Evolutionary conservation across 1,140 invertebrate genomes (phyloP), one percentile per base, ranked within the genome.

Genomic region (Drosophila sproati): DNA sequence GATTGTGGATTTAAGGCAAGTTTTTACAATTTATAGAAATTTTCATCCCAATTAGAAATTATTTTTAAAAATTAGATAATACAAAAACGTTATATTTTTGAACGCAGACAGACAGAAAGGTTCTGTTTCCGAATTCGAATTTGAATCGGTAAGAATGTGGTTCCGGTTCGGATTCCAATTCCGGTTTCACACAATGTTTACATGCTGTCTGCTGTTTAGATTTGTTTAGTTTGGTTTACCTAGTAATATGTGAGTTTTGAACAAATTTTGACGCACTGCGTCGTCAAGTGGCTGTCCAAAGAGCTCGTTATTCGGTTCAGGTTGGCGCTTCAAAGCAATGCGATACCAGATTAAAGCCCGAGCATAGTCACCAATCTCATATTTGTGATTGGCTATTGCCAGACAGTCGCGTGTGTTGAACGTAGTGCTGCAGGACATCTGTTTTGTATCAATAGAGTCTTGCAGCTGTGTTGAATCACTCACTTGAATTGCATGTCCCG

Each of bases 401-500:
- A 78, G 3, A 28, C 61, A 78, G 34, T 82, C 80, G 0, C 80
- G 41, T 4, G 48, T n/a, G 1, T 56, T 67, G 3, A 82, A 35
- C 12, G 34, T 20, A 43, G 66, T 28, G 5, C 79, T 80, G 28
- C 1, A 37, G 8, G 2, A 28, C 10, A 28, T 6, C 50, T 31
- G 0, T 5, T 7, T 51, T 39, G 1, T 2, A 2, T n/a, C 10
- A 41, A 5, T 2, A 4, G 8, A 4, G 4, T 6, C 28, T 43
- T 28, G 34, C 7, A 47, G 20, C 64, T 77, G 32, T 31, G 35
- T 31, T 3, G 20, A 31, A 37, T 39, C 35, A 67, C 85, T 88
- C 93, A 97, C 96, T 95, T 96, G 91, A 96, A 97, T 78, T 95
- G 94, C 10, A 96, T 94, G 2, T 97, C 96, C 82, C 96, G 96